Evolutionary conservation across 2,888 invertebrate species (phyloP), one percentile per base, ranked within the genome.

Genomic region (Chirona hameri): DNA sequence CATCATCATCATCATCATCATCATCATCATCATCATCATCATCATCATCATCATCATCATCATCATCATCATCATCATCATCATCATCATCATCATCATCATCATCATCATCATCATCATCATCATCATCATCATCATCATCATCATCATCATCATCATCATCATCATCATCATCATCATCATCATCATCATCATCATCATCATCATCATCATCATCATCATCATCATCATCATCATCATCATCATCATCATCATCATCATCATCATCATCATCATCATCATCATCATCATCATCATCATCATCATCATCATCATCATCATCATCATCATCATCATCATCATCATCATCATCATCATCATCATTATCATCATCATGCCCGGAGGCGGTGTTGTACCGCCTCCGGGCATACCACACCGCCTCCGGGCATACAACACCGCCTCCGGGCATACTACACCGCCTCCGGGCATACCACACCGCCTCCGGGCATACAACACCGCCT

Each of bases 1-100:
- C 21, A 65, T 65, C 65, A 65, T 65, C 65, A n/a, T 65, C 65
- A 65, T 65, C 65, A 65, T 65, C 65, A 65, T 65, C 65, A 65
- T 65, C 65, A 65, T 65, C 65, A 21, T 82, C 82, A 31, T 82
- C 82, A n/a, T 72, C 27, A 18, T 72, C 69, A 7, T 72, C 39
- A 10, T 72, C 46, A 69, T 72, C 65, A 46, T 82, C 82, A 15
- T 72, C n/a, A 31, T 72, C 46, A 29, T 69, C 55, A n/a, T n/a
- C 15, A 39, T 82, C 55, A 27, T 69, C 65, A n/a, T 57, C 72
- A 21, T 82, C 72, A 1, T 69, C 69, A 15, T 48, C 60, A 55
- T 72, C 65, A 60, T 72, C 65, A 46, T 48, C 65, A 69, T n/a
- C 52, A 31, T 82, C 65, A 27, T 57, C 79, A 15, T 12, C 72